Evolutionary conservation across 2,888 invertebrate species (phyloP), one percentile per base, ranked within the genome.

Genomic region (Drosophila mimetica): DNA sequence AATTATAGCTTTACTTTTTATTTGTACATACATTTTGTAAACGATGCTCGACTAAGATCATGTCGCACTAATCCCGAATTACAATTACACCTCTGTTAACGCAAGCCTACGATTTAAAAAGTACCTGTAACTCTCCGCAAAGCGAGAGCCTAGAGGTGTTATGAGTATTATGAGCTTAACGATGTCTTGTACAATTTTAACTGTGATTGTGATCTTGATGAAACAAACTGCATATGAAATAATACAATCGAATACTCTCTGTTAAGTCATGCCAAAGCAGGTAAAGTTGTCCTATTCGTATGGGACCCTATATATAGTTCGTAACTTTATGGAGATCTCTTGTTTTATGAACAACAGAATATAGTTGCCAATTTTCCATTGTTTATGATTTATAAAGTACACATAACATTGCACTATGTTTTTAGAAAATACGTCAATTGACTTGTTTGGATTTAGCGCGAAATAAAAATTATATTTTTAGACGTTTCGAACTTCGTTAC

Each of bases 141-240:
- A 20, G 64, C 25, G 46, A 47, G 66, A 66, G 44, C 22, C 37
- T 52, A 66, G 39, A 51, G 51, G 51, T 41, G 25, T 47, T 25
- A 39, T 20, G 59, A 52, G 52, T 47, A 36, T 54, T 59, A 20
- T 32, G 61, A 63, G 61, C 58, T 41, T 51, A 63, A 63, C 64
- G 46, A 63, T 39, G 66, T 71, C 53, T 61, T 72, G 57, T 63
- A 79, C 52, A 77, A 76, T 53, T 61, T 37, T 57, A 77, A 67
- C 85, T 86, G 87, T 86, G 82, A 85, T 87, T 76, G 81, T 74
- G 63, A 81, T 57, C 67, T 70, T 66, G 73, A 75, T 53, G 69
- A 61, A 80, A 71, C 46, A 71, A 60, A 59, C 48, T 42, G 22
- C 51, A 36, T 48, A 66, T 57, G 61, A 32, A 66, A 36, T 53